Conservation (phyloP, 2,797 vertebrate species). For the Poeciliopsis infans region DNA sequence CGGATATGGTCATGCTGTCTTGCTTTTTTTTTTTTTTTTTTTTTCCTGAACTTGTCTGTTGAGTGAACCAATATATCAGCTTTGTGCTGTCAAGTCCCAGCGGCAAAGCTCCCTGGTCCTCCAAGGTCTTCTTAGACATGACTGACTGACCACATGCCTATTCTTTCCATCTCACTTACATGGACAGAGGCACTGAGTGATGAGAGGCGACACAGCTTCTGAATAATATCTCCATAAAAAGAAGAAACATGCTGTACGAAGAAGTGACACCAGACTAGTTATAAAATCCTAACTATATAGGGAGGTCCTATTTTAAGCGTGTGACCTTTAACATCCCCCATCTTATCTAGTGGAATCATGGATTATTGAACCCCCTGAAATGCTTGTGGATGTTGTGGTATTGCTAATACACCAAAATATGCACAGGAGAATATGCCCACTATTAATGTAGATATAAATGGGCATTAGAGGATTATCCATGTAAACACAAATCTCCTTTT, state of each 20-base stretch:
- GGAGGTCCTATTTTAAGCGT: conserved; percentile 62
- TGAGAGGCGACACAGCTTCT: conserved; percentile 53
- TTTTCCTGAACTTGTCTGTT: conserved; percentile 49
- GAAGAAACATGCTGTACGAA: conserved; percentile 62
- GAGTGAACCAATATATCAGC: conserved; percentile 64
- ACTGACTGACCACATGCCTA: conserved; percentile 75
- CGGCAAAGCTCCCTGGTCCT: conserved; percentile 59
- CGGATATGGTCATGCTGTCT: conserved; percentile 63
- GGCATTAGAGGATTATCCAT: conserved; percentile 40
- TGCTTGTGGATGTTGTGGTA: conserved; percentile 25
- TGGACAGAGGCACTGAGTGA: conserved; percentile 58
- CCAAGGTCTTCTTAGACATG: conserved; percentile 81
- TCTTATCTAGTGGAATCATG: conserved; percentile 38
- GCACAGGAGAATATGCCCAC: not conserved
- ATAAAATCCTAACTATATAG: conserved; percentile 45
- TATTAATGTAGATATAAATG: conserved; percentile 32
- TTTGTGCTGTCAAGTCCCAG: conserved; percentile 54
- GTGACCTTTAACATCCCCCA: conserved; percentile 60
- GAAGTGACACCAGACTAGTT: conserved; percentile 46
- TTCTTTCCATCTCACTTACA: conserved; percentile 74
- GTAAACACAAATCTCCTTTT: conserved; percentile 42
- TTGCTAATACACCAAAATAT: conserved; percentile 7
- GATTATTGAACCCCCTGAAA: conserved; percentile 33
- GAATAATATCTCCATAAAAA: conserved; percentile 73
- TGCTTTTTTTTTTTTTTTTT: conserved; percentile 40